Percentiles rank a stretch among this genome's conserved stretches.
These are phyloP conservation scores for Drosophila subsilvestris DNA, from an alignment of 2,888 invertebrate species.

Conservation along the genomic window DNA sequence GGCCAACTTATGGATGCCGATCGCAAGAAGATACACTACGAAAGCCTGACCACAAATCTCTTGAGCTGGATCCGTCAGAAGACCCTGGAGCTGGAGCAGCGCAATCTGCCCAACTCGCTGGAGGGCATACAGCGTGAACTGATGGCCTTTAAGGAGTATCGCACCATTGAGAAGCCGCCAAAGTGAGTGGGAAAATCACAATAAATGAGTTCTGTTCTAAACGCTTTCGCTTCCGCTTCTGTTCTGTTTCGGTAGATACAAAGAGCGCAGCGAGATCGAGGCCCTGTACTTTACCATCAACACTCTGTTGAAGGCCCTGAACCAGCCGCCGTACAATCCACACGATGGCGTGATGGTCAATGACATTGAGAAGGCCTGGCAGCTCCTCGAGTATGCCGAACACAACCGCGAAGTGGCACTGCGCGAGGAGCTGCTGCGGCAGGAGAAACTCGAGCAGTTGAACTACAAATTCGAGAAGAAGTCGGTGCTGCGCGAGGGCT, in stretches of 20 bases:
- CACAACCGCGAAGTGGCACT: constrained; percentile 96
- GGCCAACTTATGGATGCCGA: constrained; percentile 98
- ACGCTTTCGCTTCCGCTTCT: not conserved
- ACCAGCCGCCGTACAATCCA: constrained; percentile 93
- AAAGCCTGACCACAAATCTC: constrained; percentile 91
- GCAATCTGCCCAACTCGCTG: constrained; percentile 96
- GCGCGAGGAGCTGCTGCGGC: constrained; percentile 94
- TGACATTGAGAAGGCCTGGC: constrained; percentile 98
- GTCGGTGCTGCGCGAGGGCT: constrained; percentile 96
- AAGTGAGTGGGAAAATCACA: constrained; percentile 89
- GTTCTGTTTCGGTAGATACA: constrained; percentile 88
- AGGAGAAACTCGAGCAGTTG: constrained; percentile 96
- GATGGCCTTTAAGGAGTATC: constrained; percentile 95
- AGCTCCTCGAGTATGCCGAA: constrained; percentile 95
- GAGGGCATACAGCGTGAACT: constrained; percentile 97
- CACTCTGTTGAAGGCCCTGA: constrained; percentile 96
- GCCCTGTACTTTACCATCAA: constrained; percentile 98
- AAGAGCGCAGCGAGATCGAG: constrained; percentile 98
- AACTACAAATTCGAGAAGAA: constrained; percentile 98
- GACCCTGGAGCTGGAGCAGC: constrained; percentile 91
- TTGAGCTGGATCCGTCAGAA: constrained; percentile 97
- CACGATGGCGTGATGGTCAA: constrained; percentile 96
- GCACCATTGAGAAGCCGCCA: constrained; percentile 98
- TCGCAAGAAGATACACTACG: constrained; percentile 95
- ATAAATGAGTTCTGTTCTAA: not conserved